phyloP scores from a whole-genome alignment of 2,797 vertebrate species.

The Tachyglossus aculeatus region DNA sequence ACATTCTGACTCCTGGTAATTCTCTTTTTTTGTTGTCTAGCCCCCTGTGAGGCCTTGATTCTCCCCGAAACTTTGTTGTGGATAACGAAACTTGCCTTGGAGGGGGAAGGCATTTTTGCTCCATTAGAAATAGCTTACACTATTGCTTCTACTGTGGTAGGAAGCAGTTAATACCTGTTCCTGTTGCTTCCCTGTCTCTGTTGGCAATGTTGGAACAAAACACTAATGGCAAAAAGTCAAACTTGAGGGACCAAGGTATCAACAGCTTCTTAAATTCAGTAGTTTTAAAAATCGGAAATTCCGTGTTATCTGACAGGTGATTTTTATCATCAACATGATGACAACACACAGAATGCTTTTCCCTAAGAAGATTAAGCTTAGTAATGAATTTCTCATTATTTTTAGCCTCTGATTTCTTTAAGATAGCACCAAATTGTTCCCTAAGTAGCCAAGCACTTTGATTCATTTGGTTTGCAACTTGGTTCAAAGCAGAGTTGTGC shows the following conservation, averaged over 20 bases:
- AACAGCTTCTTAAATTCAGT: conserved; percentile 1
- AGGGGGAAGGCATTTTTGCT: conserved; percentile 34
- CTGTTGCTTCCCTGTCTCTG: conserved; percentile 23
- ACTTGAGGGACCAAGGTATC: conserved; percentile 13
- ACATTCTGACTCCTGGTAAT: conserved; percentile 80
- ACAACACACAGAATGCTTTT: not conserved
- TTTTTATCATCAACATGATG: not conserved
- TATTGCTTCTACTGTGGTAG: conserved; percentile 31
- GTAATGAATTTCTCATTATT: conserved; percentile 21
- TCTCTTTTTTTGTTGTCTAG: conserved; percentile 73
- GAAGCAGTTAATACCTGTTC: conserved; percentile 42
- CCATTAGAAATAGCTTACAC: conserved; percentile 4
- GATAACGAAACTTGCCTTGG: conserved; percentile 26
- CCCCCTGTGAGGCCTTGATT: conserved; percentile 72
- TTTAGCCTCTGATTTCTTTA: conserved; percentile 11
- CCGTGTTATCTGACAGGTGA: not conserved
- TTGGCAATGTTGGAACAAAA: conserved; percentile 14
- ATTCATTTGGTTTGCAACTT: conserved; percentile 1
- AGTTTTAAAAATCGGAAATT: conserved; percentile 17
- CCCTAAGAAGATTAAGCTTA: not conserved
- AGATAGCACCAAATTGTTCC: not conserved
- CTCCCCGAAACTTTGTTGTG: conserved; percentile 60
- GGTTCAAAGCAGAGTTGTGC: conserved; percentile 5
- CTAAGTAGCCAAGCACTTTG: not conserved
- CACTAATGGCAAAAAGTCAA: conserved; percentile 7